These are phyloP conservation scores for Chamaetylas fuelleborni DNA, from an alignment of 2,113 vertebrate genomes.

Conservation along the genomic window DNA sequence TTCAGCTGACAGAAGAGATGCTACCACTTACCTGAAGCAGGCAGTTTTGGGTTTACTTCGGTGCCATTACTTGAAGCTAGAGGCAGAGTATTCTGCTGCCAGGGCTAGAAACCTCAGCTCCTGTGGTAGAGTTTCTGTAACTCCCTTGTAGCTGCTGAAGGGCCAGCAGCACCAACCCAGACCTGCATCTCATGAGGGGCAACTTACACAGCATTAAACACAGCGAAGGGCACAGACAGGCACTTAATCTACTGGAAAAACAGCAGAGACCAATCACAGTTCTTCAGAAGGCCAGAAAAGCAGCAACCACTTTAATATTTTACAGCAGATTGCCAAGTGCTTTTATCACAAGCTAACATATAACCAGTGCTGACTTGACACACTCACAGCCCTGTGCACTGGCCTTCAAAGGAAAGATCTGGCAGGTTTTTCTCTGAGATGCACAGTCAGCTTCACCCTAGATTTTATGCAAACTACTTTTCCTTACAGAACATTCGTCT, in stretches of 20 bases:
- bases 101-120: background rate
- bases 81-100: background rate
- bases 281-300: background rate
- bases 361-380: background rate
- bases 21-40: background rate
- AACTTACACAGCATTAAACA: background rate
- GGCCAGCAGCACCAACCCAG: background rate
- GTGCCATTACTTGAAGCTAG: background rate
- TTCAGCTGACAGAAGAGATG: background rate
- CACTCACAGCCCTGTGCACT: background rate
- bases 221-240: background rate
- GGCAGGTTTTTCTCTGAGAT: background rate
- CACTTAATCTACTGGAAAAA: background rate
- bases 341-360: background rate
- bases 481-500: background rate
- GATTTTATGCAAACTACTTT: background rate
- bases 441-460: background rate
- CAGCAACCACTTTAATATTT: background rate
- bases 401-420: background rate
- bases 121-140: background rate
- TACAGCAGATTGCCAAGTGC: background rate
- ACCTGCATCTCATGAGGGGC: background rate
- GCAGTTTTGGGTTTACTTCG: fast-evolving
- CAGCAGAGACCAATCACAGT: background rate
- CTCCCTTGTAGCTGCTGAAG: fast-evolving